phyloP scores from a whole-genome alignment of 2,888 invertebrate genomes.

The Conomelus anceps region DNA sequence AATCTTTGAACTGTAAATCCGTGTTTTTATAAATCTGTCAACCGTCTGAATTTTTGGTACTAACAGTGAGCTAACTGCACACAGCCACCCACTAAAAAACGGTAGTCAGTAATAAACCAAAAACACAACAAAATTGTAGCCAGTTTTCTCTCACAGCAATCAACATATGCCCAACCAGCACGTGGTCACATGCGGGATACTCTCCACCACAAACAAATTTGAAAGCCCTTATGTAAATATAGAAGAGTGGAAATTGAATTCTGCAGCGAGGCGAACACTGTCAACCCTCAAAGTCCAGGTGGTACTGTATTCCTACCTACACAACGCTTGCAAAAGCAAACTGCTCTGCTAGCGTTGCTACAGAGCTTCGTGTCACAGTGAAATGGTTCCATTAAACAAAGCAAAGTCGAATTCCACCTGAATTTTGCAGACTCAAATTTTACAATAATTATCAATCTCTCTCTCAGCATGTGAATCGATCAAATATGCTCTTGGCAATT shows the following conservation, averaged over 20 bases:
- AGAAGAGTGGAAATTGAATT: not conserved
- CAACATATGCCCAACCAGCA: too few relatives aligned
- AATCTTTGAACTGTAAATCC: too few relatives aligned
- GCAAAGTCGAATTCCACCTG: not conserved
- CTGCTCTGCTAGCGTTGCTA: not conserved
- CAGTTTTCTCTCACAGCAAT: not conserved
- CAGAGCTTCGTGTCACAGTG: not conserved
- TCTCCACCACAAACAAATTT: not conserved
- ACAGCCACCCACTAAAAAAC: not conserved
- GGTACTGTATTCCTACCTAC: not conserved
- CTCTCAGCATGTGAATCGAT: not conserved
- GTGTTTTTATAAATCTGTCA: too few relatives aligned
- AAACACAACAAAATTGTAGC: not conserved
- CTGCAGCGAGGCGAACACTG: not conserved
- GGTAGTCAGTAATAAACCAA: not conserved
- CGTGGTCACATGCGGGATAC: not conserved
- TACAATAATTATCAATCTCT: not conserved
- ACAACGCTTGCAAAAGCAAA: not conserved
- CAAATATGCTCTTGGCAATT: not conserved
- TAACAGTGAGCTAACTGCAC: not conserved
- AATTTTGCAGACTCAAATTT: not conserved
- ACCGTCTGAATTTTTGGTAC: too few relatives aligned
- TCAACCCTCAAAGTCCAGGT: not conserved
- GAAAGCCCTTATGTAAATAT: not conserved
- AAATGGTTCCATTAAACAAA: too few relatives aligned